phyloP scores from a whole-genome alignment of 2,113 vertebrate species.

The Varanus salvator region DNA sequence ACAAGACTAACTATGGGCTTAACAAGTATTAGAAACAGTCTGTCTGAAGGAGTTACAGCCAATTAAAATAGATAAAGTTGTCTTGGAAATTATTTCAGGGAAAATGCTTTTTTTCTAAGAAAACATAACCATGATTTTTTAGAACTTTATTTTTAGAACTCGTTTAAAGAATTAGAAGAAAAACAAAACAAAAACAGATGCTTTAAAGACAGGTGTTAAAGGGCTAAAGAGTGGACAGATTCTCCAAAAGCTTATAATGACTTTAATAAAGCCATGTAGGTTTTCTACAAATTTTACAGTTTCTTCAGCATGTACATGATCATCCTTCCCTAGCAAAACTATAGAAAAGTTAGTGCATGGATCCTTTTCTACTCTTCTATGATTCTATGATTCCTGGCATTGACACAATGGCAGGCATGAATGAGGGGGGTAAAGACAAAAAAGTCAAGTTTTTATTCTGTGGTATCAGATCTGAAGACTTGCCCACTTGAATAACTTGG shows the following conservation, averaged over 20 bases:
- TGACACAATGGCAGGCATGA: slow-evolving; percentile 41
- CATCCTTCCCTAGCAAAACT: slow-evolving; percentile 32
- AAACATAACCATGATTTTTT: background rate
- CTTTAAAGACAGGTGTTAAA: slow-evolving; percentile 71
- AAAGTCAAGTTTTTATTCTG: slow-evolving; percentile 17
- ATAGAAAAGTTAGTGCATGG: slow-evolving; percentile 39
- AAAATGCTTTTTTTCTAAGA: slow-evolving; percentile 19
- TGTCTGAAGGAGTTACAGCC: slow-evolving; percentile 16
- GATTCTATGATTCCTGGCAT: slow-evolving; percentile 27
- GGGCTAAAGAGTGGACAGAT: slow-evolving; percentile 72
- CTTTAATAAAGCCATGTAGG: slow-evolving; percentile 44
- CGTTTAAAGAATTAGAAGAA: slow-evolving; percentile 46
- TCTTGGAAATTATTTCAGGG: slow-evolving; percentile 22
- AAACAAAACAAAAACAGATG: slow-evolving; percentile 31
- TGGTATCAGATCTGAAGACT: slow-evolving; percentile 52
- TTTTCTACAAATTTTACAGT: slow-evolving; percentile 49
- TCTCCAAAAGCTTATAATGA: slow-evolving; percentile 51
- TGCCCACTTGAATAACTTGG: slow-evolving; percentile 31
- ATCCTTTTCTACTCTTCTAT: background rate
- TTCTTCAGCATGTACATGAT: slow-evolving; percentile 28
- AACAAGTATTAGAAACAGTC: slow-evolving; percentile 26
- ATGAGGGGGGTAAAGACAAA: slow-evolving; percentile 49
- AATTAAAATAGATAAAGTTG: slow-evolving; percentile 29
- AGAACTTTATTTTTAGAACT: slow-evolving; percentile 47
- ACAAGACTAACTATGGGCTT: slow-evolving; percentile 10